A percentile compares a stretch with the other conserved stretches of the same genome.
phyloP scores from a whole-genome alignment of 2,888 invertebrate genomes.

The Geophilus truncorum region DNA sequence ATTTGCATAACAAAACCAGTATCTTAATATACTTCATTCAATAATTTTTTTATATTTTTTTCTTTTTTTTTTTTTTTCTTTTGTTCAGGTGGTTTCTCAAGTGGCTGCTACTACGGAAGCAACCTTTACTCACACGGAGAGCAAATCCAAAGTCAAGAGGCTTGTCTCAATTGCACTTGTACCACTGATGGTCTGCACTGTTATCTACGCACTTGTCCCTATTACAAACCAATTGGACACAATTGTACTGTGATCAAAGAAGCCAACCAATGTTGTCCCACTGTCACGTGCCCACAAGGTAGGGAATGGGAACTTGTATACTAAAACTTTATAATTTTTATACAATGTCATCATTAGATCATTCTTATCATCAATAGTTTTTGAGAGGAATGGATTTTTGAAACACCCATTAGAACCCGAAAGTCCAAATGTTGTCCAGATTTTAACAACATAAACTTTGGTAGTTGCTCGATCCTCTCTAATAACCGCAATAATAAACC shows the following conservation, averaged over 20 bases:
- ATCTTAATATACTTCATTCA: not conserved
- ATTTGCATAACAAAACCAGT: not conserved
- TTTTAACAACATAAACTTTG: too few species aligned
- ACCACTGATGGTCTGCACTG: constrained; percentile 94
- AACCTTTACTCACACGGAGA: constrained; percentile 90
- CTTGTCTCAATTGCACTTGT: constrained; percentile 92
- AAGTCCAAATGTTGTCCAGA: too few species aligned
- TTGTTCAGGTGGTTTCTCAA: not conserved
- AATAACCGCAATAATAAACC: too few species aligned
- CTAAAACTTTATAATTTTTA: too few species aligned
- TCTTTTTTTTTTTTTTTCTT: not conserved
- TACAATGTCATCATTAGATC: too few species aligned
- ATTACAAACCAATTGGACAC: constrained; percentile 87
- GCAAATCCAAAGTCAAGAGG: constrained; percentile 88
- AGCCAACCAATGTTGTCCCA: constrained; percentile 87
- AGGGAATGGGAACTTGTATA: too few species aligned
- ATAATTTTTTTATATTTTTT: not conserved
- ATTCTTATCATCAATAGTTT: too few species aligned
- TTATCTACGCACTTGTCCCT: constrained; percentile 86
- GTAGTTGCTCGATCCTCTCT: too few species aligned
- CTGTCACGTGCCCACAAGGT: constrained; percentile 91
- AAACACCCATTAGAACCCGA: too few species aligned
- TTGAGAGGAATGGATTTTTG: too few species aligned
- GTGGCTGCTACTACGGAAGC: constrained; percentile 80
- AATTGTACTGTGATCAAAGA: constrained; percentile 85